Evolutionary conservation across 2,888 invertebrate genomes (phyloP).

Genomic region (Agonopterix alstromeriana): DNA sequence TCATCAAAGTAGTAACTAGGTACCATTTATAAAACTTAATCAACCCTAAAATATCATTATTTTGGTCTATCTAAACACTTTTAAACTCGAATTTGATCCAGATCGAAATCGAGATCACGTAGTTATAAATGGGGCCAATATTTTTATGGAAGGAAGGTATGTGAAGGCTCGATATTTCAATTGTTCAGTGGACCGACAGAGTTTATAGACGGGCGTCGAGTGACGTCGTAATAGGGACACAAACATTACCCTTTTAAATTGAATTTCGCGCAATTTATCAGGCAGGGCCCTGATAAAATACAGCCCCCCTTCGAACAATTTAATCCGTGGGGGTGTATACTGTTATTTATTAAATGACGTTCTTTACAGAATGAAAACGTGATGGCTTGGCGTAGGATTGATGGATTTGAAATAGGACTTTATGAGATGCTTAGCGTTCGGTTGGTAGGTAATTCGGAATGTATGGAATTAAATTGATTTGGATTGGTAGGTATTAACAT

Average conservation of each 20-base stretch:
- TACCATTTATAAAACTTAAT: no score
- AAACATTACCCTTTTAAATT: slow-evolving; percentile 74
- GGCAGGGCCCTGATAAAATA: slow-evolving; percentile 53
- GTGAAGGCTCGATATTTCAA: slow-evolving; percentile 56
- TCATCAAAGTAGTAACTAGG: no score
- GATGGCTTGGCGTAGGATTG: slow-evolving; percentile 8
- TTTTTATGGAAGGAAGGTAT: slow-evolving; percentile 46
- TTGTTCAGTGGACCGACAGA: slow-evolving; percentile 58
- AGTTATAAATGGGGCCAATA: slow-evolving; percentile 28
- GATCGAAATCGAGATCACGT: slow-evolving; percentile 11
- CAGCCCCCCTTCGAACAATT: slow-evolving; percentile 42
- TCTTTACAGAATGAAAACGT: slow-evolving; percentile 16
- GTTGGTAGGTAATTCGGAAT: no score
- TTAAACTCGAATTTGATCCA: no score
- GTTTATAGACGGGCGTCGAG: slow-evolving; percentile 59
- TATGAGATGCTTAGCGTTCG: not conserved
- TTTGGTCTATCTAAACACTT: no score
- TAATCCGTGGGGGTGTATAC: slow-evolving; percentile 43
- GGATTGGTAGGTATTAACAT: not conserved
- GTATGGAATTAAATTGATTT: not conserved
- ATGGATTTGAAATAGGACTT: slow-evolving; percentile 1
- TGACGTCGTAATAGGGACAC: slow-evolving; percentile 67
- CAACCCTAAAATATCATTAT: no score
- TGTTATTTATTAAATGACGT: slow-evolving; percentile 47
- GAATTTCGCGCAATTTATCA: slow-evolving; percentile 70